Evolutionary conservation across 2,888 invertebrate species (phyloP).

Genomic region (Cryptocephalus primarius): DNA sequence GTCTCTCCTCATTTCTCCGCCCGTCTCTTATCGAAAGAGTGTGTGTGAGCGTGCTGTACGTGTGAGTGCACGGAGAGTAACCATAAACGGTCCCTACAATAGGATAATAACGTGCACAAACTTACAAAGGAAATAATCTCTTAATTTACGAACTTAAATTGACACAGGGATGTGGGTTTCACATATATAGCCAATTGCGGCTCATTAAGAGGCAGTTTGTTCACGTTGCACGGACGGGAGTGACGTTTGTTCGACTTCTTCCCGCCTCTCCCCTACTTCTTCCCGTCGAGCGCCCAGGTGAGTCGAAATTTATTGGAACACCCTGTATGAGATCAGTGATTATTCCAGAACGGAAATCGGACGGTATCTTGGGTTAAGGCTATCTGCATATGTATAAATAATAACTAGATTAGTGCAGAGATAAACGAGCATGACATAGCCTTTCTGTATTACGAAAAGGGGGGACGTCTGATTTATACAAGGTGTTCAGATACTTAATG

Average conservation of each 20-base stretch:
- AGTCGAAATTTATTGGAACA: too few species aligned
- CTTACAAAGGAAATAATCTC: constrained; percentile 38
- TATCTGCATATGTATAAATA: too few species aligned
- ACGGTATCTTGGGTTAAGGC: too few species aligned
- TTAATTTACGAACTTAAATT: constrained; percentile 39
- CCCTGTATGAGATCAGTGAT: too few species aligned
- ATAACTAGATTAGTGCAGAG: too few species aligned
- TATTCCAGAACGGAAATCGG: too few species aligned
- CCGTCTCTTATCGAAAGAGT: constrained; percentile 12
- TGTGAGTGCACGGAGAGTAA: constrained; percentile 10
- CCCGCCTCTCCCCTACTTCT: not conserved
- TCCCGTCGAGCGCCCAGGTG: too few species aligned
- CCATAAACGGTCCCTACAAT: constrained; percentile 23
- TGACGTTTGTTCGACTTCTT: not conserved
- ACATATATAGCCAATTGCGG: constrained; percentile 38
- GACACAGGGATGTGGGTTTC: constrained; percentile 38
- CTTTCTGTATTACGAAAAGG: too few species aligned
- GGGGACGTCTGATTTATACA: too few species aligned
- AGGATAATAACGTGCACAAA: constrained; percentile 38
- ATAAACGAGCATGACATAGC: too few species aligned
- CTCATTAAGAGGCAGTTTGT: constrained; percentile 32
- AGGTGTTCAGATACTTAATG: too few species aligned
- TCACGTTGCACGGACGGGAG: not conserved
- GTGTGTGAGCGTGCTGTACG: constrained; percentile 11
- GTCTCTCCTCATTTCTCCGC: too few species aligned